Percentiles rank a stretch among this genome's conserved stretches.
Conservation (phyloP, 2,888 invertebrate species). For the Penaeus monodon region DNA sequence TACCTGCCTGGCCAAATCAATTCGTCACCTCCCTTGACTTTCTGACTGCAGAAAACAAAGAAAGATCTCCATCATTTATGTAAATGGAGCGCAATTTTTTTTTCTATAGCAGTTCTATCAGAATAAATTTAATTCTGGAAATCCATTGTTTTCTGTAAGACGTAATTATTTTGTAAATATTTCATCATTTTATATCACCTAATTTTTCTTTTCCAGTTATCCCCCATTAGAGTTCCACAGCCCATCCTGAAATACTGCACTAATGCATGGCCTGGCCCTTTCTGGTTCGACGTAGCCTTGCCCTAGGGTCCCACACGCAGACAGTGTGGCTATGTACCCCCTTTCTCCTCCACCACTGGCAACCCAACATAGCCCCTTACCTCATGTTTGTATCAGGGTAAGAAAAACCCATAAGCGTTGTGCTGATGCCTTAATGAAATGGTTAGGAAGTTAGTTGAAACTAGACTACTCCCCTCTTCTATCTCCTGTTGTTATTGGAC, state of each 20-base stretch:
- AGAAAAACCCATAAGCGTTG: background rate
- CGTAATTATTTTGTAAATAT: no score
- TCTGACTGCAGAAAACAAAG: slow-evolving; percentile 88
- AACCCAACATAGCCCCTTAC: slow-evolving; percentile 96
- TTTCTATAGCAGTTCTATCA: no score
- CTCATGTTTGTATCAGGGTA: slow-evolving; percentile 97
- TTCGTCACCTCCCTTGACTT: slow-evolving; percentile 95
- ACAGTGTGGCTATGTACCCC: slow-evolving; percentile 97
- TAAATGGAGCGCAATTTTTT: slow-evolving; percentile 66
- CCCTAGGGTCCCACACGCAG: slow-evolving; percentile 86
- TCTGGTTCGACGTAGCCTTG: slow-evolving; percentile 99
- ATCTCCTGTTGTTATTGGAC: no score
- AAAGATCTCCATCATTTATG: slow-evolving; percentile 92
- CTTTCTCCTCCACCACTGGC: no score
- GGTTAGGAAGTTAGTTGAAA: no score
- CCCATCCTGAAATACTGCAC: slow-evolving; percentile 92
- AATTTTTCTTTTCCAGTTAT: slow-evolving; percentile 76
- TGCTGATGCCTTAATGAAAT: no score
- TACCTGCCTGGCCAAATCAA: slow-evolving; percentile 94
- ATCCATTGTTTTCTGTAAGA: no score
- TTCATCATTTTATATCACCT: background rate
- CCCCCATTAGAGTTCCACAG: slow-evolving; percentile 92
- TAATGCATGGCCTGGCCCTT: slow-evolving; percentile 96
- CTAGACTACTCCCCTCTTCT: no score
- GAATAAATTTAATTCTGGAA: no score